Evolutionary conservation across 2,113 vertebrate species (phyloP).

Genomic region (Pholis gunnellus): DNA sequence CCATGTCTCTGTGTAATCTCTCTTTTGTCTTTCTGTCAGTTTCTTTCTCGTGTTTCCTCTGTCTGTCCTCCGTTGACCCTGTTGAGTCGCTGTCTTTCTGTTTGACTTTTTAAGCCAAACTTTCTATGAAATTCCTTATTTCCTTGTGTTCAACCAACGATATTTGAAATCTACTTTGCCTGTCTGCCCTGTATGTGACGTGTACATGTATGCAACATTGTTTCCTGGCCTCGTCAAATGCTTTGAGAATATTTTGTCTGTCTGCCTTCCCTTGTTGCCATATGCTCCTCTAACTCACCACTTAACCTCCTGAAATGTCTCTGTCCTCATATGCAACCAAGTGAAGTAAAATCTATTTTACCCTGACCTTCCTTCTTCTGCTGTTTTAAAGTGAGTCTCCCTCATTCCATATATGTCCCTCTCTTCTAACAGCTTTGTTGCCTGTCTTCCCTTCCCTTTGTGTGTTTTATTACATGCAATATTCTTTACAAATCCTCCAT

Average conservation of each 20-base stretch:
- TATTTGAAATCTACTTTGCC: not conserved
- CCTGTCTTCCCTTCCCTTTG: not conserved
- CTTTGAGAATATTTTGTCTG: not conserved
- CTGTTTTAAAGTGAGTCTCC: not conserved
- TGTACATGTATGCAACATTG: not conserved
- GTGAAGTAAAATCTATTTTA: not conserved
- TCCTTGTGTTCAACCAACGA: not conserved
- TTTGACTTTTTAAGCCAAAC: slow-evolving; percentile 36
- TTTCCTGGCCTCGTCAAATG: not conserved
- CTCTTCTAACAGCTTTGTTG: not conserved
- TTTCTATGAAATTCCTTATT: slow-evolving; percentile 15
- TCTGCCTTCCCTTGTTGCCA: not conserved
- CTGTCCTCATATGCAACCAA: not conserved
- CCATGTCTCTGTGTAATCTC: slow-evolving; percentile 68
- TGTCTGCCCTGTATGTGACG: not conserved
- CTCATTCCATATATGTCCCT: slow-evolving; percentile 11
- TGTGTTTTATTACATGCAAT: slow-evolving; percentile 6
- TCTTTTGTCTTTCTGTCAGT: slow-evolving; percentile 66
- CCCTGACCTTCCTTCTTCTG: not conserved
- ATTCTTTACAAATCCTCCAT: slow-evolving; percentile 14
- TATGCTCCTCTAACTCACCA: not conserved
- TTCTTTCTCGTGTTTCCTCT: slow-evolving; percentile 59
- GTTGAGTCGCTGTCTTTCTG: slow-evolving; percentile 25
- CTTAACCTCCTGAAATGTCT: slow-evolving; percentile 6
- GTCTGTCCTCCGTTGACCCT: slow-evolving; percentile 58